These are phyloP conservation scores for Gandaritis pyraliata DNA, from an alignment of 2,888 invertebrate species.

Conservation along the genomic window DNA sequence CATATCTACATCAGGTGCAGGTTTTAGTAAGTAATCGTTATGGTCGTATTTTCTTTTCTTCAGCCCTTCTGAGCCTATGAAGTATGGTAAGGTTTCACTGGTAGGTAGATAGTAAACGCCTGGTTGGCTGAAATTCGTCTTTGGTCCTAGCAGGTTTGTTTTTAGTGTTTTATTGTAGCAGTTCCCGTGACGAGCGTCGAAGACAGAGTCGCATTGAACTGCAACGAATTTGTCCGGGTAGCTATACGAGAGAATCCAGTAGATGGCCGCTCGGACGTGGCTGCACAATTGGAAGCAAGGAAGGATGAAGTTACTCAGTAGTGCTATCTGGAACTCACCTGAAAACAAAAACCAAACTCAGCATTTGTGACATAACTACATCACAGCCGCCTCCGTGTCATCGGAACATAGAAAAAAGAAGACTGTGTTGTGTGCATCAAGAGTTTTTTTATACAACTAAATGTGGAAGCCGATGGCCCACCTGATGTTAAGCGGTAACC, in stretches of 20 bases:
- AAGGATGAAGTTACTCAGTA: conserved; percentile 62
- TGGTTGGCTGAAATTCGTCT: conserved; percentile 65
- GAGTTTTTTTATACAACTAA: too few relatives aligned
- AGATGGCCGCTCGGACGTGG: conserved; percentile 66
- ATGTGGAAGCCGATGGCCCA: too few relatives aligned
- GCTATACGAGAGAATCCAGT: conserved; percentile 60
- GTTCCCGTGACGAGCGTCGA: conserved; percentile 60
- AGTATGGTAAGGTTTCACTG: conserved; percentile 59
- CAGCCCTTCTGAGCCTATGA: conserved; percentile 61
- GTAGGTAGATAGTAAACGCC: conserved; percentile 74
- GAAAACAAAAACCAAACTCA: conserved; percentile 30
- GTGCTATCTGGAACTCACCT: conserved; percentile 73
- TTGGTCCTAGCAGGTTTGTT: conserved; percentile 64
- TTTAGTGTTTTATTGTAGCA: conserved; percentile 56
- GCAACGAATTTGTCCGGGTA: conserved; percentile 66
- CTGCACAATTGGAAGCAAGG: conserved; percentile 74
- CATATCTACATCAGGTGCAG: conserved; percentile 65
- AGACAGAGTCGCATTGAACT: conserved; percentile 61
- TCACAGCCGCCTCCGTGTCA: neutral
- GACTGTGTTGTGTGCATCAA: too few relatives aligned
- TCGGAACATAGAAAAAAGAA: too few relatives aligned
- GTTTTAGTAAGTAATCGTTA: conserved; percentile 60
- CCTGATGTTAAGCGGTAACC: too few relatives aligned
- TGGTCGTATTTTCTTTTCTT: conserved; percentile 53
- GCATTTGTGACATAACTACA: neutral